Conservation (phyloP, 2,888 invertebrate genomes). For the Aelia acuminata region DNA sequence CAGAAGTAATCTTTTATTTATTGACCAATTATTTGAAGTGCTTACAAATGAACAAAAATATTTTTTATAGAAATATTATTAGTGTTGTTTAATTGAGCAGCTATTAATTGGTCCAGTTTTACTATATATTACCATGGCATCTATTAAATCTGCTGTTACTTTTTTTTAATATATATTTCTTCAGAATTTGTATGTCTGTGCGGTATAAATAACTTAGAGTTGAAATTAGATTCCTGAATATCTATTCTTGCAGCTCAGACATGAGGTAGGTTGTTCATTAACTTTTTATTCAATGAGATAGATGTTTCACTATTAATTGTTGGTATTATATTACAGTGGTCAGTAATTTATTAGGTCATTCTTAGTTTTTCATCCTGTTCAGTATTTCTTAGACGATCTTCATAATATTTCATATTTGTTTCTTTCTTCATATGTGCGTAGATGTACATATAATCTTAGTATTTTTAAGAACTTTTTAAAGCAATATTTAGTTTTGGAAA, state of each 20-base stretch:
- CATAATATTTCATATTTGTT: background rate
- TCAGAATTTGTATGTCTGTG: slow-evolving; percentile 1
- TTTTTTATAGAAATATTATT: background rate
- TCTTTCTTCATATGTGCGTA: background rate
- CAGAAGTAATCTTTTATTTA: background rate
- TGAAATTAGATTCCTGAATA: background rate
- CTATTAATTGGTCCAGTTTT: background rate
- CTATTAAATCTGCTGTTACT: background rate
- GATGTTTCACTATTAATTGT: background rate
- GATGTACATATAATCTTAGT: background rate
- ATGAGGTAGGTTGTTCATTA: background rate
- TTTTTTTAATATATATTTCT: background rate
- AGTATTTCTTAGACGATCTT: background rate
- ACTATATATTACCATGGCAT: background rate
- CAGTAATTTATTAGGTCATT: background rate
- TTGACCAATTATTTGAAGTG: background rate
- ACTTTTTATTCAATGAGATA: background rate
- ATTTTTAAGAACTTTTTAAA: background rate
- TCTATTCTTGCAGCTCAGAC: background rate
- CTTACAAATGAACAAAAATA: background rate
- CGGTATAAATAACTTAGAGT: background rate
- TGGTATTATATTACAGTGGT: background rate
- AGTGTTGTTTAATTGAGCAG: background rate
- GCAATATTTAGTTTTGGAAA: background rate
- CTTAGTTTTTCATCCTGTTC: background rate